Evolutionary conservation across 2,113 vertebrate genomes (phyloP), one percentile per base, ranked within the genome.

Genomic region (Pomatorhinus ruficollis): DNA sequence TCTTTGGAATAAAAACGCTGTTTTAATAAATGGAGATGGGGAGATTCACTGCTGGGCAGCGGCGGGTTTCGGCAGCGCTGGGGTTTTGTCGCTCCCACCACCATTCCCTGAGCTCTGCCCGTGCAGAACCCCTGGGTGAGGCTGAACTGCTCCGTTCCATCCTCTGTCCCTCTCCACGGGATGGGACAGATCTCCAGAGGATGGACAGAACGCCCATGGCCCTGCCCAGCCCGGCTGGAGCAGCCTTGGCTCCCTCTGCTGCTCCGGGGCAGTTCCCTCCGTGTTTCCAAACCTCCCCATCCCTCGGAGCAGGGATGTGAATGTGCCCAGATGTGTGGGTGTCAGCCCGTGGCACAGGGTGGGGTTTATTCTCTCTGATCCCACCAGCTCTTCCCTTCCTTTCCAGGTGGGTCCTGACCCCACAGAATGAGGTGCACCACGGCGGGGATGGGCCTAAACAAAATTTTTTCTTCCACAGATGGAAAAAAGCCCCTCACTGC

Each of bases 161-260:
- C 49, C n/a, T 18, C 47, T 11, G 9, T 10, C 15, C 53, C n/a
- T 57, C 64, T 27, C 15, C 31, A 1, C 0, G 0, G 23, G n/a
- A n/a, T n/a, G n/a, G n/a, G n/a, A n/a, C n/a, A n/a, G n/a, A n/a
- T n/a, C n/a, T n/a, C n/a, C n/a, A n/a, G n/a, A n/a, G n/a, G n/a
- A n/a, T n/a, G n/a, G n/a, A n/a, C n/a, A n/a, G n/a, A n/a, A n/a
- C 19, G 1, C 61, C 33, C 53, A 0, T 2, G 1, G 9, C 28
- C 60, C 16, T 10, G 12, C 39, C 57, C 35, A 4, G 40, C 0
- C 12, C 0, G 0, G 15, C 35, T 8, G n/a, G 35, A 28, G 71
- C 61, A 64, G 59, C 27, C 8, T 11, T 2, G 50, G 59, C 66
- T 87, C 86, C 8, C 7, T 3, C 53, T 23, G 31, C 60, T 35